phyloP scores from a whole-genome alignment of 1,140 invertebrate species.

The Pogonus chalceus region DNA sequence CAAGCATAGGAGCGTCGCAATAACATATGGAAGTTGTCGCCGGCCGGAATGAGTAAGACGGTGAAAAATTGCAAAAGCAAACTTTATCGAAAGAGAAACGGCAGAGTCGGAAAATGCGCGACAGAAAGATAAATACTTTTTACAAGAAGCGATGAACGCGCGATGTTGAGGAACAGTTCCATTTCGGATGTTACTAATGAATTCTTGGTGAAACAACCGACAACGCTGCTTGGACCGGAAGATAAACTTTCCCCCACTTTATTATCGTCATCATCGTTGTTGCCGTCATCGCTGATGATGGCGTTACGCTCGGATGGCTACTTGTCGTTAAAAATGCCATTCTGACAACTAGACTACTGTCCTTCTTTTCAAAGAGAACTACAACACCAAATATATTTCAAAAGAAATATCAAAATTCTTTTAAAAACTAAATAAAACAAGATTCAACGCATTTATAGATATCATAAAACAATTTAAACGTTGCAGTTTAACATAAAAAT shows the following conservation, averaged over 20 bases:
- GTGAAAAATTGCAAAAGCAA: slow-evolving; percentile 18
- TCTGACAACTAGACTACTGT: too few species aligned
- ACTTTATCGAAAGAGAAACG: slow-evolving; percentile 15
- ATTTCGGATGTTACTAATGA: slow-evolving; percentile 7
- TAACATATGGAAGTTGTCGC: slow-evolving; percentile 22
- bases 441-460: too few species aligned
- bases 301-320: too few species aligned
- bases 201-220: not conserved
- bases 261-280: slow-evolving; percentile 1
- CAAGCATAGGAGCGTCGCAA: too few species aligned
- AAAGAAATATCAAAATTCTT: too few species aligned
- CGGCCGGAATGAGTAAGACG: slow-evolving; percentile 21
- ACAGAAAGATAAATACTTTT: slow-evolving; percentile 15
- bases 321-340: too few species aligned
- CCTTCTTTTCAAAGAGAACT: too few species aligned
- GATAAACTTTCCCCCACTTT: slow-evolving; percentile 2
- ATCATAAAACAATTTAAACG: too few species aligned
- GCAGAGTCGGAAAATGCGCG: slow-evolving; percentile 8
- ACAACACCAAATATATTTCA: too few species aligned
- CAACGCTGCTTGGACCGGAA: not conserved
- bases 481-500: too few species aligned
- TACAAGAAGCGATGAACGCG: slow-evolving; percentile 4
- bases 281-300: too few species aligned
- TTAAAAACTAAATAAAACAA: too few species aligned
- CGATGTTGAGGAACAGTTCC: slow-evolving; percentile 2